A percentile compares a stretch with the other conserved stretches of the same genome.
phyloP scores from a whole-genome alignment of 1,140 invertebrate species.

The Neodiprion pinetum region DNA sequence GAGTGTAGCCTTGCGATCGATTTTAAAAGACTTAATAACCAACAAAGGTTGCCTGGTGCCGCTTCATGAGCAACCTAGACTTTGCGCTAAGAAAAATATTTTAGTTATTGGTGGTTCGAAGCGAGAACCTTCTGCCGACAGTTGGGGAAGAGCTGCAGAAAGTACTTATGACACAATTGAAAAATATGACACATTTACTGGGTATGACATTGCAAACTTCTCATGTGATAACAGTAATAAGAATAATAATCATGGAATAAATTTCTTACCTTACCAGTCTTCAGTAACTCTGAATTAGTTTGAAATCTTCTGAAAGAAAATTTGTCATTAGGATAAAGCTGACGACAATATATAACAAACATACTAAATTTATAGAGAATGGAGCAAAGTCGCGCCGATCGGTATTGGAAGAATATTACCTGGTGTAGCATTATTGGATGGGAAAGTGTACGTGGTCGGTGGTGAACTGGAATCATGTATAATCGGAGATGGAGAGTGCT shows the following conservation, averaged over 20 bases:
- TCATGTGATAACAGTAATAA: conserved; percentile 9
- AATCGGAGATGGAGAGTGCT: conserved; percentile 88
- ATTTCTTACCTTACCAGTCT: no score
- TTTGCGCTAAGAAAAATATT: conserved; percentile 86
- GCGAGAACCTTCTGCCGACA: conserved; percentile 73
- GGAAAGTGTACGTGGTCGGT: conserved; percentile 90
- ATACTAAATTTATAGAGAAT: conserved; percentile 66
- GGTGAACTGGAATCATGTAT: conserved; percentile 92
- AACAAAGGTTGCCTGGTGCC: conserved; percentile 81
- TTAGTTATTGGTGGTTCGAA: conserved; percentile 91
- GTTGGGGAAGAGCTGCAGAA: conserved; percentile 70
- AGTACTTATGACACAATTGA: conserved; percentile 81
- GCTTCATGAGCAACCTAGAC: conserved; percentile 76
- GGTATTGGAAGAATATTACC: conserved; percentile 87
- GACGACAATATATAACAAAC: no score
- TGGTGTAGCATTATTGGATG: conserved; percentile 87
- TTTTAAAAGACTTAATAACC: conserved; percentile 80
- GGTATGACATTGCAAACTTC: conserved; percentile 58
- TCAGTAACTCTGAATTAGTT: no score
- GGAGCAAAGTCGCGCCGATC: conserved; percentile 83
- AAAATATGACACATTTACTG: conserved; percentile 80
- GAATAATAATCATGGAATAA: not conserved
- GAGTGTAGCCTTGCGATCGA: conserved; percentile 80
- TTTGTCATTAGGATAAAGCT: no score
- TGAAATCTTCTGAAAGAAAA: no score